phyloP scores from a whole-genome alignment of 2,888 invertebrate genomes.

The Caenorhabditis sp. region DNA sequence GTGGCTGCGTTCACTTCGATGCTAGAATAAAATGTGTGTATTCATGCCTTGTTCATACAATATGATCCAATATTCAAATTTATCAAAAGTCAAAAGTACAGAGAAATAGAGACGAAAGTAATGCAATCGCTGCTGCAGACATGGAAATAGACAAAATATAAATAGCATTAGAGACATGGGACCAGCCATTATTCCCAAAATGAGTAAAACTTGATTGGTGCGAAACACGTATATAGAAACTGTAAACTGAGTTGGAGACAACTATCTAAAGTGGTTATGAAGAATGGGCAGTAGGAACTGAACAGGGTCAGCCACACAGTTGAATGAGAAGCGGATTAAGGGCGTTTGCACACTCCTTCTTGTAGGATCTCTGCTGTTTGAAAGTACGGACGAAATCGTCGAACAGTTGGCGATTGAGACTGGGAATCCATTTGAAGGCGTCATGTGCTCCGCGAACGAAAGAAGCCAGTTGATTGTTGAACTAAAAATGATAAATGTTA shows the following conservation, averaged over 20 bases:
- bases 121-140: no score
- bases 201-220: background rate
- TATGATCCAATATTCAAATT: background rate
- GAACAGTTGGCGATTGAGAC: slow-evolving; percentile 28
- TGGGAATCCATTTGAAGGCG: slow-evolving; percentile 49
- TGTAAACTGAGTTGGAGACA: background rate
- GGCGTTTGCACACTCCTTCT: slow-evolving; percentile 27
- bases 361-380: slow-evolving; percentile 52
- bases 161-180: slow-evolving; percentile 30
- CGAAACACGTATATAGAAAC: background rate
- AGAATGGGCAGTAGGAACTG: background rate
- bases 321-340: slow-evolving; percentile 23
- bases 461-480: slow-evolving; percentile 1
- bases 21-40: no score
- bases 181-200: slow-evolving; percentile 27
- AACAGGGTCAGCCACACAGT: background rate
- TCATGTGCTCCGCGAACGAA: slow-evolving; percentile 40
- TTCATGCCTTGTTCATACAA: background rate
- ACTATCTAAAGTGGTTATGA: background rate
- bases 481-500: slow-evolving; percentile 1
- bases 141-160: background rate
- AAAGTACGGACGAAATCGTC: slow-evolving; percentile 48
- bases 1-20: slow-evolving; percentile 52
- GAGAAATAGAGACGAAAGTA: background rate
- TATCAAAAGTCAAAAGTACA: background rate